phyloP scores from a whole-genome alignment of 1,140 invertebrate genomes.

The Brachionus angularis region DNA sequence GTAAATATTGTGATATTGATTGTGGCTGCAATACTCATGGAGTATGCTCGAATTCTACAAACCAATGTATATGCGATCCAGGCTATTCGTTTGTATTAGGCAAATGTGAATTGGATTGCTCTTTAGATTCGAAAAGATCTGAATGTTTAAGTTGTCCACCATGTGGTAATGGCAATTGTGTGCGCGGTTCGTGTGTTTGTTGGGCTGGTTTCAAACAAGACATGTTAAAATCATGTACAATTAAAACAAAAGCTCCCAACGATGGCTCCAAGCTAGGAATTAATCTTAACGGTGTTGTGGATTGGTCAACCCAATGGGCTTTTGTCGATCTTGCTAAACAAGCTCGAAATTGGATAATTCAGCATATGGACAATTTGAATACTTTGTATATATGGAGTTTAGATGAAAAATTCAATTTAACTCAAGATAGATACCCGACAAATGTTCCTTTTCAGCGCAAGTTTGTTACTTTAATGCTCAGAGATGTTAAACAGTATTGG shows the following conservation, averaged over 20 bases:
- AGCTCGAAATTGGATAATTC: conserved; percentile 48
- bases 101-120: conserved; percentile 19
- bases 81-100: conserved; percentile 14
- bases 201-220: conserved; percentile 6
- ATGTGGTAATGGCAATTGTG: not conserved
- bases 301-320: conserved; percentile 48
- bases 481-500: conserved; percentile 43
- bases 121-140: not conserved
- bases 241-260: not conserved
- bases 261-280: conserved; percentile 45
- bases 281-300: conserved; percentile 47
- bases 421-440: conserved; percentile 47
- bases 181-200: conserved; percentile 1
- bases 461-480: conserved; percentile 45
- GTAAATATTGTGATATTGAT: conserved; percentile 24
- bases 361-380: conserved; percentile 35
- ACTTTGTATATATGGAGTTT: conserved; percentile 32
- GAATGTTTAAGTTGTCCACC: not conserved
- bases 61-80: not conserved
- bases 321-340: conserved; percentile 49
- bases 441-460: conserved; percentile 45
- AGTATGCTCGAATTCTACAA: not conserved
- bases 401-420: conserved; percentile 45
- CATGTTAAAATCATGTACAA: not conserved
- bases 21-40: conserved; percentile 6